phyloP scores from a whole-genome alignment of 2,888 invertebrate species.

The Didymodactylos carnosus region DNA sequence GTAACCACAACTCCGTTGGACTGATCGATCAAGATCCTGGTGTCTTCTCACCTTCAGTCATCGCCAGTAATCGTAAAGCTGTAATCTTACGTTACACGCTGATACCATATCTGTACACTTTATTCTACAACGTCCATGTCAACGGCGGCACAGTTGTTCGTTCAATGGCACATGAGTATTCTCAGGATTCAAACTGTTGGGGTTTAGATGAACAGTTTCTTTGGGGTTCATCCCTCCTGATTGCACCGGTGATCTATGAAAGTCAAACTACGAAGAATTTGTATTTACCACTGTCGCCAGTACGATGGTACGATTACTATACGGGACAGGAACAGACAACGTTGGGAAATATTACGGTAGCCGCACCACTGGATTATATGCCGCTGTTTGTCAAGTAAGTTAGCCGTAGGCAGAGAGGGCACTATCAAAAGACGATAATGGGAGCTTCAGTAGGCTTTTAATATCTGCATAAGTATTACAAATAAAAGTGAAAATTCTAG shows the following conservation, averaged over 20 bases:
- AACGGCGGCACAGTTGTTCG: conserved; percentile 54
- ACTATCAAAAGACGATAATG: too few species aligned
- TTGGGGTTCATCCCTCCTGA: conserved; percentile 33
- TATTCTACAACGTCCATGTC: conserved; percentile 37
- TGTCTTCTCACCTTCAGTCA: conserved; percentile 21
- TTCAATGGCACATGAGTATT: conserved; percentile 52
- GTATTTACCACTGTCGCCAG: conserved; percentile 3
- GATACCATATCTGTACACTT: conserved; percentile 27
- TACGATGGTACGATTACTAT: conserved; percentile 9
- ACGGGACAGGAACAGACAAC: background rate
- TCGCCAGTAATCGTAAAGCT: conserved; percentile 20
- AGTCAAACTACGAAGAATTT: conserved; percentile 17
- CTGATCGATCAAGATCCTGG: conserved; percentile 23
- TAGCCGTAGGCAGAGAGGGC: too few species aligned
- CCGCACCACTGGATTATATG: too few species aligned
- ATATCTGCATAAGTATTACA: too few species aligned
- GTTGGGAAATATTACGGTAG: background rate
- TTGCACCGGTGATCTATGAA: conserved; percentile 24
- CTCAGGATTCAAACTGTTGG: conserved; percentile 19
- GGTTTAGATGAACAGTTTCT: conserved; percentile 25
- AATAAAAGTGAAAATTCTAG: too few species aligned
- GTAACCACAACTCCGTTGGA: conserved; percentile 18
- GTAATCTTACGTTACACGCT: conserved; percentile 25
- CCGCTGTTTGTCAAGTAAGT: too few species aligned
- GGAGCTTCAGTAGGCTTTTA: too few species aligned